Evolutionary conservation across 2,113 vertebrate species (phyloP).

Genomic region (Scophthalmus maximus): DNA sequence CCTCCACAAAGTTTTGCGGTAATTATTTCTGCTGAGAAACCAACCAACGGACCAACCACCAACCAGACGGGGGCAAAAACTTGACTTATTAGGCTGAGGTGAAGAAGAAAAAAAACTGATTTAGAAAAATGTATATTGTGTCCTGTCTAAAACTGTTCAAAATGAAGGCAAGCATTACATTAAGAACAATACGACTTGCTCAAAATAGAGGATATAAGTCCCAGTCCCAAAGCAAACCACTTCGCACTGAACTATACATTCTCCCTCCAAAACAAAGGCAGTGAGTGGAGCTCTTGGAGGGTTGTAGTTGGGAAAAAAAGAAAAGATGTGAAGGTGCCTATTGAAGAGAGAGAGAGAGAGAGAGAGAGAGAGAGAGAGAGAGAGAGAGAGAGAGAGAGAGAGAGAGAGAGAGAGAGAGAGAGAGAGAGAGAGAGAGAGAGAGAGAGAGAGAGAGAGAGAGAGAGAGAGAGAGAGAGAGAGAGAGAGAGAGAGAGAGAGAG

Average conservation of each 20-base stretch:
- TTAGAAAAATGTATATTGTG: too few relatives aligned
- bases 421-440: conserved; percentile 41
- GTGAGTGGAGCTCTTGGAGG: conserved; percentile 45
- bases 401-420: conserved; percentile 3
- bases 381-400: conserved; percentile 35
- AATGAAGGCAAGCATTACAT: background rate
- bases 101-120: too few relatives aligned
- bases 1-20: too few relatives aligned
- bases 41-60: too few relatives aligned
- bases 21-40: too few relatives aligned
- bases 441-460: conserved; percentile 22
- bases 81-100: too few relatives aligned
- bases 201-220: background rate
- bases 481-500: conserved; percentile 26
- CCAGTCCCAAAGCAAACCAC: conserved; percentile 13
- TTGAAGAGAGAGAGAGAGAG: conserved; percentile 29
- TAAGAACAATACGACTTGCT: background rate
- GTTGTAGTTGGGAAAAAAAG: conserved; percentile 2
- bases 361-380: conserved; percentile 26
- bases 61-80: too few relatives aligned
- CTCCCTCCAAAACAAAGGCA: conserved; percentile 48
- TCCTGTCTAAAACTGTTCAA: background rate
- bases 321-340: conserved; percentile 58
- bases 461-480: conserved; percentile 35
- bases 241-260: conserved; percentile 45